These are phyloP conservation scores for Ciconia nigra DNA, from an alignment of 2,797 vertebrate species.

Conservation along the genomic window DNA sequence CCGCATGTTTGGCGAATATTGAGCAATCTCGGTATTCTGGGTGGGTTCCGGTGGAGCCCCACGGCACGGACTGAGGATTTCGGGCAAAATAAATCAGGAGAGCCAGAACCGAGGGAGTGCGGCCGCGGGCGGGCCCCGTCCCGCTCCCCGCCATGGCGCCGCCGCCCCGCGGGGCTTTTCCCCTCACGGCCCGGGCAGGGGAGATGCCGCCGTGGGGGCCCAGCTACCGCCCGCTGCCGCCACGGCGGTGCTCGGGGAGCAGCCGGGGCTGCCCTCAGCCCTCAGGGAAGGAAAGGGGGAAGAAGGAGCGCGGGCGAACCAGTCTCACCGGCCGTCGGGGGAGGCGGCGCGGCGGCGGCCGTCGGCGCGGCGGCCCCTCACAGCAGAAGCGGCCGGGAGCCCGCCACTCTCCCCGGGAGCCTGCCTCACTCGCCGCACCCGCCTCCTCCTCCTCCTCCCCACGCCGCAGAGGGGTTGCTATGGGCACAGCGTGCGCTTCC, in stretches of 20 bases:
- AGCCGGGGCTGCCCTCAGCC: background rate
- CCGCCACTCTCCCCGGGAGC: background rate
- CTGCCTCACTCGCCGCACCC: background rate
- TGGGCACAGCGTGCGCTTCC: background rate
- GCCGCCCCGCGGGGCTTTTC: too few relatives aligned
- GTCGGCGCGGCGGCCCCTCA: background rate
- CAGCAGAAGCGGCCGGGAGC: background rate
- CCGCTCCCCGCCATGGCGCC: background rate
- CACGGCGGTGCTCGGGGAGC: too few relatives aligned
- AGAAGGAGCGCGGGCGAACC: background rate
- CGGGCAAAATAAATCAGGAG: rapidly evolving
- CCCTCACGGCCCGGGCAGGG: background rate
- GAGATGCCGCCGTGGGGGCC: too few relatives aligned
- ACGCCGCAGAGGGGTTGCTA: background rate
- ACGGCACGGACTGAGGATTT: rapidly evolving
- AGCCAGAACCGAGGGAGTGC: background rate
- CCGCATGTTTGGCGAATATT: rapidly evolving
- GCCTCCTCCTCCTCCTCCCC: background rate
- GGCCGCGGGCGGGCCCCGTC: background rate
- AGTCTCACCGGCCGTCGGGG: background rate
- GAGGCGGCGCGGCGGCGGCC: background rate
- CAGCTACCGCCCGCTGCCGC: background rate
- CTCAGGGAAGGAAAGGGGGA: background rate
- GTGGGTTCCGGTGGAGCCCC: rapidly evolving
- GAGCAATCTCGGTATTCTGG: rapidly evolving